Evolutionary conservation across 2,797 vertebrate species (phyloP).

Genomic region (Ispidina lecontei): DNA sequence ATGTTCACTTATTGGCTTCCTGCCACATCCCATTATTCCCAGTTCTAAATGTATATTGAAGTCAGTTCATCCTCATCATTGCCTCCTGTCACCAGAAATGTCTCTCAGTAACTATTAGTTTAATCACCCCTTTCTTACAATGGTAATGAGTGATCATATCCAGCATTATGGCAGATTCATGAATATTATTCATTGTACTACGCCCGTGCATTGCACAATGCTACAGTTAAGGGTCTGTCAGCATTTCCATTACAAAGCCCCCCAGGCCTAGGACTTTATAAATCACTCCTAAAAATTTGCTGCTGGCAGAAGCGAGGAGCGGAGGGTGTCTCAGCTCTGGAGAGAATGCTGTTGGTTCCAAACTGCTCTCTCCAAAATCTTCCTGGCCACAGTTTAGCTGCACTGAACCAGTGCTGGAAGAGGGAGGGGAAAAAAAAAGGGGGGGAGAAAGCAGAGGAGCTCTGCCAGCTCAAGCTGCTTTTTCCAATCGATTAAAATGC

Average conservation of each 20-base stretch:
- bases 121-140: conserved; percentile 77
- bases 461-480: conserved; percentile 51
- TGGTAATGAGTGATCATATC: conserved; percentile 77
- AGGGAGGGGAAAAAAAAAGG: neutral
- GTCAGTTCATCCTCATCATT: conserved; percentile 82
- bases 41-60: conserved; percentile 81
- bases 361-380: neutral
- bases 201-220: neutral
- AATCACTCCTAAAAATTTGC: conserved; percentile 49
- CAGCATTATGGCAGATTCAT: conserved; percentile 54
- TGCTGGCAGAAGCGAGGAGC: conserved; percentile 1
- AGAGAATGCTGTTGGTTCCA: neutral
- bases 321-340: neutral
- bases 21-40: conserved; percentile 87
- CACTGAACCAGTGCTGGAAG: neutral
- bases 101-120: conserved; percentile 78
- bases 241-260: conserved; percentile 30
- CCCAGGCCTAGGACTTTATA: conserved; percentile 14
- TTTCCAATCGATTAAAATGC: conserved; percentile 43
- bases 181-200: conserved; percentile 59
- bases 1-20: conserved; percentile 89
- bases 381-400: conserved; percentile 14
- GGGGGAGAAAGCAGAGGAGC: neutral
- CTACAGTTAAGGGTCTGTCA: conserved; percentile 52
- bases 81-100: conserved; percentile 81